Percentiles rank a stretch among this genome's conserved stretches.
Evolutionary conservation across 1,140 invertebrate genomes (phyloP).

Genomic region (Phymastichus coffea): DNA sequence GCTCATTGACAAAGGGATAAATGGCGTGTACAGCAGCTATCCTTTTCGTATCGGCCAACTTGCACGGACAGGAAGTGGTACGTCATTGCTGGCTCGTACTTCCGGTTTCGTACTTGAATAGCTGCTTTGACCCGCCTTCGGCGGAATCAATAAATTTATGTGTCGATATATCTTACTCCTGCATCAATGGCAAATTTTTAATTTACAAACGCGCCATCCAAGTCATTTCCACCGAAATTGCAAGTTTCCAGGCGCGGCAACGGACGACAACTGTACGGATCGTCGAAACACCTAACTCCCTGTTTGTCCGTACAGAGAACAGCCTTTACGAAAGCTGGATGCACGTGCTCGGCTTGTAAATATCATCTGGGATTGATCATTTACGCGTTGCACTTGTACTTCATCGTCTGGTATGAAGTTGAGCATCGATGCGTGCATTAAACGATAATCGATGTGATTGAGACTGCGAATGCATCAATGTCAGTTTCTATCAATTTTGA

Average conservation of each 20-base stretch:
- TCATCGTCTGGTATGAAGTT: too few relatives aligned
- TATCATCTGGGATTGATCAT: too few relatives aligned
- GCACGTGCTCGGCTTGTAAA: too few relatives aligned
- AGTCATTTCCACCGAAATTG: too few relatives aligned
- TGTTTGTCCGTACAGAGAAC: not conserved
- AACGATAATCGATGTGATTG: too few relatives aligned
- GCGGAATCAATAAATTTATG: conserved; percentile 43
- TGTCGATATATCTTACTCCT: not conserved
- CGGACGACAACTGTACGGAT: too few relatives aligned
- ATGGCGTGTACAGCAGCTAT: conserved; percentile 32
- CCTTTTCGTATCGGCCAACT: conserved; percentile 32
- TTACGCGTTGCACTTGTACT: too few relatives aligned
- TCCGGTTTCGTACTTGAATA: conserved; percentile 40
- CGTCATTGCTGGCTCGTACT: conserved; percentile 40
- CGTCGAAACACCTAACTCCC: not conserved
- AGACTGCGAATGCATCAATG: too few relatives aligned
- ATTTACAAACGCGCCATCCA: not conserved
- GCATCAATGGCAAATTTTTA: not conserved
- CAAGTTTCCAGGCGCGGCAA: too few relatives aligned
- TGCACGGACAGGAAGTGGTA: conserved; percentile 41
- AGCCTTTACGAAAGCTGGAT: too few relatives aligned
- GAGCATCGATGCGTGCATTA: too few relatives aligned
- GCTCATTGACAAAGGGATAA: not conserved
- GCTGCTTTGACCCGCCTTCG: conserved; percentile 34
- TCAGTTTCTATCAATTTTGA: too few relatives aligned